Evolutionary conservation across 2,888 invertebrate species (phyloP), one percentile per base, ranked within the genome.

Genomic region (Tiliacea citrago): DNA sequence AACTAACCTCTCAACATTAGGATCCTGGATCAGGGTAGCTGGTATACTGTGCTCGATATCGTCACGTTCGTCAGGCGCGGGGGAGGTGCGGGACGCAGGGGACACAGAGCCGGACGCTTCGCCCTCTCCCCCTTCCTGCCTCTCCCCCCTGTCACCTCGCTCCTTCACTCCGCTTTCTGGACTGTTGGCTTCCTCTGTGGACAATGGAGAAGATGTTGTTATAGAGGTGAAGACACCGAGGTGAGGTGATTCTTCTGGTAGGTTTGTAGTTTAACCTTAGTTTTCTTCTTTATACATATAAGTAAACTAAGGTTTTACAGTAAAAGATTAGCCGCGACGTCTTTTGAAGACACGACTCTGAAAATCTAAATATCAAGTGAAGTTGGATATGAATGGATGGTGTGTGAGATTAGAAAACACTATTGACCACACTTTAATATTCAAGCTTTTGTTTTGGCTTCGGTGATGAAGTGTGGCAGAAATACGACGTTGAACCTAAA

Each of bases 151-250:
- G 85, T 96, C 96, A 16, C 91, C 88, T 49, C 93, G 94, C 88
- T 97, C 96, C 92, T 97, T 97, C 93, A 97, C 97, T 92, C 97
- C 97, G 95, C 97, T 96, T 80, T 96, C 97, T 88, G 97, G 97
- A 88, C 97, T 97, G 81, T 97, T 97, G 85, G 97, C 96, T 92
- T 97, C 97, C 90, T 97, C 97, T 96, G 96, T 86, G 88, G 90
- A 93, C 95, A 95, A 95, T 51, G 68, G 80, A 87, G 53, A 88
- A 75, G 29, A 51, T 3, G 8, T 51, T 12, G 13, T 86, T 79
- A 85, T 72, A 42, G 57, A 8, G 1, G 55, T 39, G 39, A 67
- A 55, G 13, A 24, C 13, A 53, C n/a, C n/a, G n/a, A n/a, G n/a
- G n/a, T n/a, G n/a, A n/a, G n/a, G n/a, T n/a, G 2, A n/a, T 53